Base-by-base conservation (phyloP, 1,140 invertebrate genomes). In the Watersipora subatra region DNA sequence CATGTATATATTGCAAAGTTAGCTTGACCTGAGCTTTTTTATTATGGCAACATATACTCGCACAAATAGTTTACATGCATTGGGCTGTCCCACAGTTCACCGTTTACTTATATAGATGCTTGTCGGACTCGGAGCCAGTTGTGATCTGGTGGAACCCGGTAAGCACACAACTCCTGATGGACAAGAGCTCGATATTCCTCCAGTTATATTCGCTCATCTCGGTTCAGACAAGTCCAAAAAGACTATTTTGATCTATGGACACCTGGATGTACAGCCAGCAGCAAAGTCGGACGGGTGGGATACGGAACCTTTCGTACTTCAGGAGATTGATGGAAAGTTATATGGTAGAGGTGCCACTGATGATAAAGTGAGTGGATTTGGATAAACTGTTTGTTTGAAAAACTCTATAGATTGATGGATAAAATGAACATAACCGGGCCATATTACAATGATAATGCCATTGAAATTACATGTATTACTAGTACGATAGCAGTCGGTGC, bases 181-280 rank as follows among this genome's bases (percentile, higher is more conserved):
- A 7, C 81, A 79, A 63, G 78, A 84, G 70, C 78, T 96, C 28
- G 84, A 86, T 29, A 78, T 97, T 29, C 96, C 96, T 0, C 92
- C 93, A 28, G 88, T 93, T 12, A 73, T 98, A 22, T 81, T 96
- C 19, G 93, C 88, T 24, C 81, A 79, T 28, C 82, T 97, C 58
- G 93, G 93, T 66, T 87, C 84, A 69, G 91, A 97, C 77, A 82
- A 86, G 0, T 85, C 85, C 2, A 95, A 94, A 77, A 85, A 93
- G 72, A 99, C 94, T 20, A 84, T 98, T 57, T 86, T 91, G 62
- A 84, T 99, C 61, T 99, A 99, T 82, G 96, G 95, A 0, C 96
- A 99, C 83, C 85, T 99, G 72, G 96, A 99, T 84, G 95, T 98
- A 1, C 95, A 97, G 78, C 94, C 95, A 57, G 95, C 95, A 7